Evolutionary conservation across 2,797 vertebrate genomes (phyloP), one percentile per base, ranked within the genome.

Genomic region (Parauchenoglanis ngamensis): DNA sequence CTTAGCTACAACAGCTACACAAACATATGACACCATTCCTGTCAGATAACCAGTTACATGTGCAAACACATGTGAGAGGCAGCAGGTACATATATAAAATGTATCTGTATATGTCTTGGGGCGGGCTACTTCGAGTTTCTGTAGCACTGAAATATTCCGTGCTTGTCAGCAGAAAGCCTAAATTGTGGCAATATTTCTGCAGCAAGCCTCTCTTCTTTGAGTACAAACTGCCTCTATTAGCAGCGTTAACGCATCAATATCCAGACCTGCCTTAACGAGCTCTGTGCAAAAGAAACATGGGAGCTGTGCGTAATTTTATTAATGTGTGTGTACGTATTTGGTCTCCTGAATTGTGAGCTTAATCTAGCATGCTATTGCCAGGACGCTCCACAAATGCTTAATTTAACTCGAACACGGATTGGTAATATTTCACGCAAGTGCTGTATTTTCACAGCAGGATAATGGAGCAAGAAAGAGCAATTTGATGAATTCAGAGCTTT

Each of bases 391-490:
- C 59, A 88, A 84, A 88, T 72, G 75, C 73, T 87, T 84, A 70
- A 85, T 84, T 87, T 87, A 84, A 59, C 63, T 79, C 61, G 2
- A 65, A 46, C 7, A 84, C 56, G 54, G 68, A 85, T 70, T 72
- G 87, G 75, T 78, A 84, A 87, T 85, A 79, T 80, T 79, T 83
- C 82, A 59, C 57, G 72, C 57, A 63, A 84, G 67, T 61, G 76
- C 17, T 72, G 49, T 63, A 25, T 84, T 85, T 77, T 84, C 75
- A 57, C 63, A 67, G 76, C 8, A 7, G 89, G 76, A 87, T 88
- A 84, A 88, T 87, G 86, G 84, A 86, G 57, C 21, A 86, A 86
- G 86, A 90, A 35, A 35, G 23, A 54, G 86, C 84, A 88, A 87
- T 89, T 89, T 88, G 54, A 88, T 21, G 61, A 86, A 84, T 82